A percentile compares a stretch with the other conserved stretches of the same genome.
Conservation (phyloP, 2,113 vertebrate genomes). For the Enhydra lutris region DNA sequence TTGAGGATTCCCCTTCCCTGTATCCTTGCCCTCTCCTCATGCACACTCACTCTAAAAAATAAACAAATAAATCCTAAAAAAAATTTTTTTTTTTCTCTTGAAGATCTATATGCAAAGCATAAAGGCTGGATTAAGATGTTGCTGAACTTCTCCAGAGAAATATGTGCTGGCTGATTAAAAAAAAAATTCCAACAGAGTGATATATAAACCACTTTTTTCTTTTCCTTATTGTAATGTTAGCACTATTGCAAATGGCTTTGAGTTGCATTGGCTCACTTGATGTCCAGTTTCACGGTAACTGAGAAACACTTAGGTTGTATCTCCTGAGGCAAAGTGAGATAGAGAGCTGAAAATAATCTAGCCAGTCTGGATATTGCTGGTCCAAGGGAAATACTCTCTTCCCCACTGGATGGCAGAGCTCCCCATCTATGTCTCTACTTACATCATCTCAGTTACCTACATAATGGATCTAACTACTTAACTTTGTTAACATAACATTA, state of each 20-base stretch:
- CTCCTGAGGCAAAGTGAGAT: conserved; percentile 13
- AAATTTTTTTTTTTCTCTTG: background rate
- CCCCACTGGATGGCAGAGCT: background rate
- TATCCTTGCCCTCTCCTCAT: background rate
- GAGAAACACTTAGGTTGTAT: conserved; percentile 11
- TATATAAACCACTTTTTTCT: background rate
- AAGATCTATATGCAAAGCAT: background rate
- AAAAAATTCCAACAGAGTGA: background rate
- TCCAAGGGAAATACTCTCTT: background rate
- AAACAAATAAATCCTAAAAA: background rate
- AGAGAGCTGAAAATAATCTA: background rate
- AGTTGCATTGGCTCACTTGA: background rate
- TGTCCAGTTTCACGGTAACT: conserved; percentile 9
- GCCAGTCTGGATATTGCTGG: background rate
- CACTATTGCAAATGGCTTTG: background rate
- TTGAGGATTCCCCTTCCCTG: background rate
- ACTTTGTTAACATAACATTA: background rate
- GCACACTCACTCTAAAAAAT: background rate
- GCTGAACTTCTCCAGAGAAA: background rate
- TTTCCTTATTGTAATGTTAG: background rate
- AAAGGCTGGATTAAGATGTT: background rate
- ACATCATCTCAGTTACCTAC: background rate
- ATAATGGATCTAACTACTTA: conserved; percentile 12
- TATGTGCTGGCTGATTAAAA: background rate
- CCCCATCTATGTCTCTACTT: background rate